Percentiles rank a stretch among this genome's conserved stretches.
These are phyloP conservation scores for Thalassarche chlororhynchos DNA, from an alignment of 2,113 vertebrate species.

Conservation along the genomic window DNA sequence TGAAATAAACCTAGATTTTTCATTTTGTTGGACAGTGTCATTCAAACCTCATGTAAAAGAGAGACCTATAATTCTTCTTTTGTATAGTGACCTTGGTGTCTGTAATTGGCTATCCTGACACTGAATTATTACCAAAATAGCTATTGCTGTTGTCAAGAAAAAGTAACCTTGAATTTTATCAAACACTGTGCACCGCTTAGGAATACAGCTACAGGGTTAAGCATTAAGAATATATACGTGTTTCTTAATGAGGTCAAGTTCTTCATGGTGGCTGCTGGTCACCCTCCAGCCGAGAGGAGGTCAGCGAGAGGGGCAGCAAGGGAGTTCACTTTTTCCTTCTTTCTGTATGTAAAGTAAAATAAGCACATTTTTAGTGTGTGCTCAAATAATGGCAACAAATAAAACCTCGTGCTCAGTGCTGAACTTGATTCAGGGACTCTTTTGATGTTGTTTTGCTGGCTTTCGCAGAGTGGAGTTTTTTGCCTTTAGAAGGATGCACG, in stretches of 20 bases:
- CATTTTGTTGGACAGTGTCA: neutral
- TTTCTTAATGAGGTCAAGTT: neutral
- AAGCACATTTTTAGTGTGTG: neutral
- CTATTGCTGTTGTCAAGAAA: neutral
- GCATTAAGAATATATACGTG: neutral
- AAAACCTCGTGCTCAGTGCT: fast-evolving
- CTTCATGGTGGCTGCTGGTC: neutral
- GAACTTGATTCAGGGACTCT: neutral
- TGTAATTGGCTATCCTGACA: neutral
- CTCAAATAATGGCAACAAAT: neutral
- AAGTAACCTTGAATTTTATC: neutral
- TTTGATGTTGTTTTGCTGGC: neutral
- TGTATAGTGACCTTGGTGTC: neutral
- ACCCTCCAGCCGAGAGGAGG: neutral
- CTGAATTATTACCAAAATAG: neutral
- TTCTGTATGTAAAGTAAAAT: neutral
- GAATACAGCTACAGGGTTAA: neutral
- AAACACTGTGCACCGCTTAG: neutral
- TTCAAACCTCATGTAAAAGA: neutral
- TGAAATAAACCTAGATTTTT: neutral
- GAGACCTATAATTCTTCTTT: neutral
- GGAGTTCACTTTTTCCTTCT: neutral
- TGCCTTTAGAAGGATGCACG: neutral
- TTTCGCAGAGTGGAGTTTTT: neutral
- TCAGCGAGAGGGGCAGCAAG: neutral